Conservation (phyloP, 2,888 invertebrate species). For the Lepidonotus clava region DNA sequence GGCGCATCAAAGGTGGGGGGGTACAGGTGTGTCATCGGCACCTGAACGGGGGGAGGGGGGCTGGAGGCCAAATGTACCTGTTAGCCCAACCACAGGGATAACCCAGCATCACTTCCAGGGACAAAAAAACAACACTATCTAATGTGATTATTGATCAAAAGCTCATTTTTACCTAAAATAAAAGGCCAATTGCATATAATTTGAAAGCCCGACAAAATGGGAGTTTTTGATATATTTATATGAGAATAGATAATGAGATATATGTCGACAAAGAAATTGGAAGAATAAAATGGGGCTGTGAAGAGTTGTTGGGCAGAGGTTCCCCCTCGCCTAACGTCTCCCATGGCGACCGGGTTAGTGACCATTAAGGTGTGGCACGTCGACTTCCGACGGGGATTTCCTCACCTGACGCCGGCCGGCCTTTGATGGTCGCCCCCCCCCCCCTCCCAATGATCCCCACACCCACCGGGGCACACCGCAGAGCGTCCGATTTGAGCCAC, state of each 20-base stretch:
- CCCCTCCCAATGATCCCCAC: not conserved
- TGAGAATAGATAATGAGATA: too few relatives aligned
- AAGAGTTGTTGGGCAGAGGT: too few relatives aligned
- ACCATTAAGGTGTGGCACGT: slow-evolving; percentile 24
- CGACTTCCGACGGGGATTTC: slow-evolving; percentile 11
- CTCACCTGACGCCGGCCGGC: not conserved
- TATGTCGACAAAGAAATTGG: too few relatives aligned
- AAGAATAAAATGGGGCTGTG: too few relatives aligned
- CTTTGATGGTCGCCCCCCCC: not conserved
- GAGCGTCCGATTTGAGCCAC: not conserved
- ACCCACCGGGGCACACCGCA: too few relatives aligned
- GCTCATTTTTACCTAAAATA: too few relatives aligned
- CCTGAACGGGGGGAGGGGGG: not conserved
- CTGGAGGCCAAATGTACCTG: not conserved
- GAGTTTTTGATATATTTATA: too few relatives aligned
- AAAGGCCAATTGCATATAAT: too few relatives aligned
- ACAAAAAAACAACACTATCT: too few relatives aligned
- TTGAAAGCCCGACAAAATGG: too few relatives aligned
- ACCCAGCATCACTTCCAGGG: too few relatives aligned
- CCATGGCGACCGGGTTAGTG: not conserved
- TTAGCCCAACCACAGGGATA: not conserved
- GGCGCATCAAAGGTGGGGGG: not conserved
- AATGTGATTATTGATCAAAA: too few relatives aligned
- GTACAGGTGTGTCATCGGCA: not conserved
- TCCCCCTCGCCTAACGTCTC: not conserved